Evolutionary conservation across 2,888 invertebrate genomes (phyloP), one percentile per base, ranked within the genome.

Genomic region (Amphipoea oculea): DNA sequence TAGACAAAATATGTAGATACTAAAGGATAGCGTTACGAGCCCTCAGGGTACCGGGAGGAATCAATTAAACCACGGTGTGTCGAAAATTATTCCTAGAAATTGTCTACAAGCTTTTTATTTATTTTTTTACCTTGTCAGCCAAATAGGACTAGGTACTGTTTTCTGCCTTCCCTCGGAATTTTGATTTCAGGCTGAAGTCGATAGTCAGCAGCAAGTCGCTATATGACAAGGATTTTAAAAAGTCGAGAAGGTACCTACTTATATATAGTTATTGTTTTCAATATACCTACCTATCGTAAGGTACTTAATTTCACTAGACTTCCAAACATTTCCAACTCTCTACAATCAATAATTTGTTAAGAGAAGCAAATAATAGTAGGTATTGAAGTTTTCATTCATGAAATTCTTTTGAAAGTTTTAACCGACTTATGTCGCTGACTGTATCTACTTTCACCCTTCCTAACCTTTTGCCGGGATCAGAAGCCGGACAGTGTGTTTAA

Each of bases 401-500:
- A 57, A 57, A 20, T n/a, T 45, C 48, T 51, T 51, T 7, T 29
- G 17, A 36, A 65, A 48, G 29, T 42, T 20, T 72, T 4, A 57
- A 57, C 36, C 14, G 7, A 71, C 12, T 17, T n/a, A n/a, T n/a
- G 12, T 54, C 11, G 11, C 67, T 23, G 67, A 60, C 36, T 72
- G 29, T 62, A 70, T n/a, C 23, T 51, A 42, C 14, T 29, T 69
- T 51, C 45, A 66, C 48, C 36, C 40, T 60, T 57, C 9, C 40
- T 57, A 75, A 72, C 60, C 72, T 68, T 79, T 75, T 72, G 12
- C 63, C 63, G 65, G 36, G 40, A 45, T 54, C 65, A 66, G 29
- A 75, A 83, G 36, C 54, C 62, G 20, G 48, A 45, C 66, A 48
- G 65, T 77, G 42, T 68, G 66, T 73, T 76, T 76, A 74, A 78